A percentile compares a stretch with the other conserved stretches of the same genome.
Evolutionary conservation across 1,140 invertebrate genomes (phyloP).

Genomic region (Cotesia glomerata): DNA sequence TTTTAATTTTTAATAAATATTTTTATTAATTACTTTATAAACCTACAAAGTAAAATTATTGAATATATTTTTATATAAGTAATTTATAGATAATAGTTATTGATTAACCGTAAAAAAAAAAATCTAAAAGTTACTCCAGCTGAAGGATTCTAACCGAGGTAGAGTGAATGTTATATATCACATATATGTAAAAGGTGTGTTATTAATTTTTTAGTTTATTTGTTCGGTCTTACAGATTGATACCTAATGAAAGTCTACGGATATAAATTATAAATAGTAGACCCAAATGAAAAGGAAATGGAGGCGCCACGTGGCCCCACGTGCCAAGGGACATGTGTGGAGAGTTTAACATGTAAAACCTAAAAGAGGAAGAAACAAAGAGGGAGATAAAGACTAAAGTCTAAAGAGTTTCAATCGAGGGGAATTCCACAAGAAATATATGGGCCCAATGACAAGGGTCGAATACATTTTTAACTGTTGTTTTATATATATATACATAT

Average conservation of each 20-base stretch:
- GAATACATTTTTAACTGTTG: slow-evolving; percentile 42
- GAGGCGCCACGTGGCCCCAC: slow-evolving; percentile 43
- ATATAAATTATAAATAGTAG: background rate
- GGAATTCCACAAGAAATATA: slow-evolving; percentile 44
- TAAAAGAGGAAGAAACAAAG: background rate
- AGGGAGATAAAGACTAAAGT: background rate
- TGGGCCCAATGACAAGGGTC: slow-evolving; percentile 49
- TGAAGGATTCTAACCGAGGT: too few relatives aligned
- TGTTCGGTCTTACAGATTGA: background rate
- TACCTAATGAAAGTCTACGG: background rate
- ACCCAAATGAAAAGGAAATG: background rate
- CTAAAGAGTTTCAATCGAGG: slow-evolving; percentile 28
- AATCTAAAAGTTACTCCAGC: too few relatives aligned
- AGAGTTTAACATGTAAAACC: too few relatives aligned
- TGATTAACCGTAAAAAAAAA: too few relatives aligned
- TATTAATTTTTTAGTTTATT: background rate
- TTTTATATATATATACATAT: slow-evolving; percentile 27
- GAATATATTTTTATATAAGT: too few relatives aligned
- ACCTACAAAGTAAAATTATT: too few relatives aligned
- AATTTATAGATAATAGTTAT: too few relatives aligned
- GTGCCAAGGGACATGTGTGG: slow-evolving; percentile 36
- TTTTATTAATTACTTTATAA: too few relatives aligned
- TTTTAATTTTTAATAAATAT: too few relatives aligned
- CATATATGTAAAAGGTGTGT: background rate
- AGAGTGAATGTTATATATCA: too few relatives aligned